Percentiles rank a stretch among this genome's conserved stretches.
phyloP scores from a whole-genome alignment of 1,140 invertebrate genomes.

The Dufourea novaeangliae region DNA sequence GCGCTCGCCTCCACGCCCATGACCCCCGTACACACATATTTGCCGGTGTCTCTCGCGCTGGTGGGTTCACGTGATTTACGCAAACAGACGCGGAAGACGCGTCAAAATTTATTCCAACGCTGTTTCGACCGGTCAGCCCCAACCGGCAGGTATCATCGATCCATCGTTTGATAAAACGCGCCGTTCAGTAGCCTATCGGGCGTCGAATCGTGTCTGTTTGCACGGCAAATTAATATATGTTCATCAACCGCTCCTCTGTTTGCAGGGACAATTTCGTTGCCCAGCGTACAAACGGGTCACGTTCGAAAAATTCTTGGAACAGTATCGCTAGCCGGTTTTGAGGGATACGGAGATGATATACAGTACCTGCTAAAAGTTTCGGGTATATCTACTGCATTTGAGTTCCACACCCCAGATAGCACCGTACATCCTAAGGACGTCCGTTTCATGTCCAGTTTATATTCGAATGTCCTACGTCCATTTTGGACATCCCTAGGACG shows the following conservation, averaged over 20 bases:
- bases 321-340: neutral
- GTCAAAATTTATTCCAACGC: constrained; percentile 52
- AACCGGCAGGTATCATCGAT: constrained; percentile 23
- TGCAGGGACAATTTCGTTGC: constrained; percentile 27
- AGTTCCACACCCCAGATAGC: too few species aligned
- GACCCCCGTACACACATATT: constrained; percentile 56
- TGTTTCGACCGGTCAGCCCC: too few species aligned
- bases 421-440: too few species aligned
- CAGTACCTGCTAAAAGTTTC: too few species aligned
- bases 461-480: too few species aligned
- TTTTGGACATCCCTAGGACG: too few species aligned
- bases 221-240: constrained; percentile 35
- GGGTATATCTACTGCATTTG: too few species aligned
- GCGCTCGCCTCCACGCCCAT: neutral
- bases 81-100: constrained; percentile 49
- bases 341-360: too few species aligned
- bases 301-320: neutral
- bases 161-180: neutral
- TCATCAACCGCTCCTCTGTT: constrained; percentile 24
- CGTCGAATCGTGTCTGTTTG: constrained; percentile 36
- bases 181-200: constrained; percentile 15
- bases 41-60: constrained; percentile 39
- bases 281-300: neutral
- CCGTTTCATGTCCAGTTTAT: too few species aligned
- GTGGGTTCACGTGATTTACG: constrained; percentile 53